Base-by-base conservation (phyloP, 2,113 vertebrate species). In the Brienomyrus longianalis region DNA sequence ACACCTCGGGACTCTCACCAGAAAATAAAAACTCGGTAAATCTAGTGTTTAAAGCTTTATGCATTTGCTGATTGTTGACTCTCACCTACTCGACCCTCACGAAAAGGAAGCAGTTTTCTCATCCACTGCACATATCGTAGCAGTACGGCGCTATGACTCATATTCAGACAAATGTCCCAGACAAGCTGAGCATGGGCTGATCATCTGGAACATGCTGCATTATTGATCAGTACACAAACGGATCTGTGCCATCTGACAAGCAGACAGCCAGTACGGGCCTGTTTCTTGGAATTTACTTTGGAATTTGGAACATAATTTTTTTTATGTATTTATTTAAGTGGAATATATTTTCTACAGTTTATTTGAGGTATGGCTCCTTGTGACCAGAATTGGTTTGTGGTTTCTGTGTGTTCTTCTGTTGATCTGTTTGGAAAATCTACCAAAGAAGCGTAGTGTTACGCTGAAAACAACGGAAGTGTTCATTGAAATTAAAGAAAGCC, bases 291-390 rank as follows among this genome's bases (percentile, higher is more conserved):
- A 62, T 9, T 62, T 62, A n/a, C 56, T 62, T 35, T 23, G 17
- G 45, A 45, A 84, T 45, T 84, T 87, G 27, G 85, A n/a, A 87
- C n/a, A 5, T 54, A 54, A 86, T 86, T 86, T 86, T 86, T 27
- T 52, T 17, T 39, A 86, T 54, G 85, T 85, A 85, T 52, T 52
- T 86, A 86, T 86, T 52, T 86, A 54, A 48, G 50, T 52, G 50
- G 17, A 86, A 54, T 52, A 52, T 54, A 35, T 87, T 52, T 35
- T 54, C 48, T 54, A 54, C 27, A 35, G 51, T 87, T 54, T 39
- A 45, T 45, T 54, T 52, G 27, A 56, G 48, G n/a, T 54, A 52
- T 17, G 27, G 15, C 3, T 86, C 19, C 80, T 54, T 86, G n/a
- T 54, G 51, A 27, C 47, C 85, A 86, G 50, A 52, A 31, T 35